Evolutionary conservation across 2,113 vertebrate genomes (phyloP).

Genomic region (Apeltes quadracus): DNA sequence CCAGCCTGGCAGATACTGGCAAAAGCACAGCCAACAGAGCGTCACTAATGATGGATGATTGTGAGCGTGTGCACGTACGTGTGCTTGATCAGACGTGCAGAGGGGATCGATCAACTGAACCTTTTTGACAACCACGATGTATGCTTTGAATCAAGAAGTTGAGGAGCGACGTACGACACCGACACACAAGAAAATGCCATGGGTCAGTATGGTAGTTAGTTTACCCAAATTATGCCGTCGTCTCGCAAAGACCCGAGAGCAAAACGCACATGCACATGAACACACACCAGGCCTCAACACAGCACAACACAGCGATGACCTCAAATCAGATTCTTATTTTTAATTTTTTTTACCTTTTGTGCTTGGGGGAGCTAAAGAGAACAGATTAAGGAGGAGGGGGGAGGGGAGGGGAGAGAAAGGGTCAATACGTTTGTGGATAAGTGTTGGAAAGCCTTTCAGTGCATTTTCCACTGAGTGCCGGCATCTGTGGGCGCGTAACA

Average conservation of each 20-base stretch:
- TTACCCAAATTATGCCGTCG: constrained; percentile 27
- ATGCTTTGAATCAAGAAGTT: constrained; percentile 30
- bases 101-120: constrained; percentile 40
- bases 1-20: constrained; percentile 41
- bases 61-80: constrained; percentile 44
- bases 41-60: constrained; percentile 51
- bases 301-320: constrained; percentile 73
- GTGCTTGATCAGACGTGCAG: constrained; percentile 59
- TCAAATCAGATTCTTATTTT: constrained; percentile 74
- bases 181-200: constrained; percentile 55
- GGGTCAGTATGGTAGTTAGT: constrained; percentile 32
- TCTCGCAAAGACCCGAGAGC: constrained; percentile 28
- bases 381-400: constrained; percentile 69
- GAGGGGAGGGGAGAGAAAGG: constrained; percentile 57
- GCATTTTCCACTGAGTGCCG: constrained; percentile 37
- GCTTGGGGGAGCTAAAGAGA: constrained; percentile 95
- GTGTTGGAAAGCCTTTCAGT: constrained; percentile 48
- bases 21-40: constrained; percentile 54
- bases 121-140: constrained; percentile 42
- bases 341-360: constrained; percentile 91
- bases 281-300: constrained; percentile 63
- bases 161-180: constrained; percentile 41
- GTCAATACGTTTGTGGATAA: constrained; percentile 62
- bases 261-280: constrained; percentile 64
- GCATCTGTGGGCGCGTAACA: constrained; percentile 20